These are phyloP conservation scores for Nibea albiflora DNA, from an alignment of 2,113 vertebrate genomes.

Conservation along the genomic window DNA sequence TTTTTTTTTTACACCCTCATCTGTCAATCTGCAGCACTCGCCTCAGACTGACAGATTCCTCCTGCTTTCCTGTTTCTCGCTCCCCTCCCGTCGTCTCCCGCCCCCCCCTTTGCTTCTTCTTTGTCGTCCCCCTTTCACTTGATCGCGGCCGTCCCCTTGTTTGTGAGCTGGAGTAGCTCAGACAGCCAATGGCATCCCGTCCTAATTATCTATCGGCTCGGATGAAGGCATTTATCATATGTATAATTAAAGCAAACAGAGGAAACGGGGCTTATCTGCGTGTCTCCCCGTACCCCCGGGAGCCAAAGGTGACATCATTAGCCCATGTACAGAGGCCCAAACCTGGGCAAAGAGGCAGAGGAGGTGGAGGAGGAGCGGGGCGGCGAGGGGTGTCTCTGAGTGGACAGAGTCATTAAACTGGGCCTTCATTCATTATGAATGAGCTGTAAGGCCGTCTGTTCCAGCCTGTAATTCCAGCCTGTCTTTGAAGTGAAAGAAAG, in stretches of 20 bases:
- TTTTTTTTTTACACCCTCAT: constrained; percentile 50
- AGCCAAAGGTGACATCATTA: constrained; percentile 74
- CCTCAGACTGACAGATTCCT: constrained; percentile 39
- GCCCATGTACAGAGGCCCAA: constrained; percentile 52
- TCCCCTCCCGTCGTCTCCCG: constrained; percentile 19
- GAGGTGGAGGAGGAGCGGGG: constrained; percentile 45
- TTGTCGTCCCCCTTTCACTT: constrained; percentile 6
- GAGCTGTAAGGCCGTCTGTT: constrained; percentile 66
- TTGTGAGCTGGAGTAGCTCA: constrained; percentile 15
- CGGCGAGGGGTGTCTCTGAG: constrained; percentile 26
- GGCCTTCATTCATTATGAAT: constrained; percentile 77
- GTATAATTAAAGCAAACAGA: constrained; percentile 64
- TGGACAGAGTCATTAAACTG: constrained; percentile 74
- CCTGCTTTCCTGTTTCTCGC: constrained; percentile 24
- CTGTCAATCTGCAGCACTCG: constrained; percentile 54
- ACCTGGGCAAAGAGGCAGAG: constrained; percentile 21
- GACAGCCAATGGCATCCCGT: constrained; percentile 36
- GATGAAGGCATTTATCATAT: constrained; percentile 58
- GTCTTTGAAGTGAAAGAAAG: constrained; percentile 72
- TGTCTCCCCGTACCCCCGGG: constrained; percentile 23
- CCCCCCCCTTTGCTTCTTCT: neutral
- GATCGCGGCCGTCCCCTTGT: constrained; percentile 22
- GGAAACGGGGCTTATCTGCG: constrained; percentile 44
- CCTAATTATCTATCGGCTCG: constrained; percentile 54
- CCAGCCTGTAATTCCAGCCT: constrained; percentile 63